Evolutionary conservation across 2,797 vertebrate genomes (phyloP).

Genomic region (Syndactyla subalaris): DNA sequence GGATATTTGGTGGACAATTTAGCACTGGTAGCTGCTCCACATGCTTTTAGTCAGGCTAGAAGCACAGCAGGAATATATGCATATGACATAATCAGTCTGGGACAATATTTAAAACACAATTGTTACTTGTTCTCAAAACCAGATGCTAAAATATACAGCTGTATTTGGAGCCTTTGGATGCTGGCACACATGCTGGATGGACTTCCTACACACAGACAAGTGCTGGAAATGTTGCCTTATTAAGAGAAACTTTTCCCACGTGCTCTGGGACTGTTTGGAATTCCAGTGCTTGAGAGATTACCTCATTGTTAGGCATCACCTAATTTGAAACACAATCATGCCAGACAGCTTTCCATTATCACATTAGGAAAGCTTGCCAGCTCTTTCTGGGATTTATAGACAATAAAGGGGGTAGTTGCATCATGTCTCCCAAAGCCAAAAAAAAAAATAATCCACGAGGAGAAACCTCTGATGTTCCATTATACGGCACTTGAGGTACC

Average conservation of each 20-base stretch:
- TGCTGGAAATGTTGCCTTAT: constrained; percentile 27
- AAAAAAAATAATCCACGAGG: background rate
- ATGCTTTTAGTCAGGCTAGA: background rate
- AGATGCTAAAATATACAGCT: background rate
- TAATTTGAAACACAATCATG: constrained; percentile 27
- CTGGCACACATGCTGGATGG: background rate
- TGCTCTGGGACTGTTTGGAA: constrained; percentile 23
- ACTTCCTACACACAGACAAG: background rate
- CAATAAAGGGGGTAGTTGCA: background rate
- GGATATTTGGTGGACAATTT: background rate
- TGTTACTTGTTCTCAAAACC: background rate
- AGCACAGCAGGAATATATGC: background rate
- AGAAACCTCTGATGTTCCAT: background rate
- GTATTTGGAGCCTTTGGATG: background rate
- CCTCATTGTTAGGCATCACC: constrained; percentile 5
- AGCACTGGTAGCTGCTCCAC: background rate
- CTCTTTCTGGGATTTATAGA: background rate
- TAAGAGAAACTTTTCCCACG: background rate
- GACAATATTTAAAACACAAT: background rate
- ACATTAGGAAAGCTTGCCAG: background rate
- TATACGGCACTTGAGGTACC: background rate
- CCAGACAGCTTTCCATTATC: background rate
- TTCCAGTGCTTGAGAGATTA: constrained; percentile 6
- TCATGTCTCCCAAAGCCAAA: background rate
- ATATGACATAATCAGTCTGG: background rate